Percentiles rank a stretch among this genome's conserved stretches.
Conservation (phyloP, 1,140 invertebrate genomes). For the Oscheius sp. region DNA sequence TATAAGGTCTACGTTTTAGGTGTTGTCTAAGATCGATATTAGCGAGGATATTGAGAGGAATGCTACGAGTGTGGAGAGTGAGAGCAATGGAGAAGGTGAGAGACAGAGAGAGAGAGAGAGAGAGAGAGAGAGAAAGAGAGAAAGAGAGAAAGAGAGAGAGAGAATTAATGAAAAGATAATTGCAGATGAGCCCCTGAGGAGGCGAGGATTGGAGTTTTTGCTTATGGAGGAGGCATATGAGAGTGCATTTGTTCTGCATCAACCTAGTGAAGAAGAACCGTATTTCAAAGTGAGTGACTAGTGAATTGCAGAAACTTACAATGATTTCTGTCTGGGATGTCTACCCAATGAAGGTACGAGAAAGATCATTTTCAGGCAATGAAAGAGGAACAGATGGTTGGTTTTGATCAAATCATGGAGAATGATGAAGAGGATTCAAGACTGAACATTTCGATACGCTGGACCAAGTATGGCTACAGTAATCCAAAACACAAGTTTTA, state of each 20-base stretch:
- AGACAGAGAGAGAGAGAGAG: background rate
- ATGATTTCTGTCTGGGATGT: slow-evolving; percentile 8
- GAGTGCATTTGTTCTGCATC: slow-evolving; percentile 23
- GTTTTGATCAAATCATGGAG: background rate
- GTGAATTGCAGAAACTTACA: background rate
- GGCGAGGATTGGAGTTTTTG: slow-evolving; percentile 26
- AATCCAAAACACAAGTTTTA: background rate
- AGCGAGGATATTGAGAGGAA: slow-evolving; percentile 20
- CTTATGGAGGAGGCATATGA: slow-evolving; percentile 30
- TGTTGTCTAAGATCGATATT: slow-evolving; percentile 17
- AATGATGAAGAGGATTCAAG: slow-evolving; percentile 9
- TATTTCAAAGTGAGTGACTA: slow-evolving; percentile 28
- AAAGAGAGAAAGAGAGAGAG: background rate
- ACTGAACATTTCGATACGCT: background rate
- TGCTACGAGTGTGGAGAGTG: background rate
- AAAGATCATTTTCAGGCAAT: background rate
- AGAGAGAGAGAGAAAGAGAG: background rate
- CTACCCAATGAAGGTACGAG: too few relatives aligned
- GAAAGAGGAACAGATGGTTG: background rate
- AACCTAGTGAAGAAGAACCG: slow-evolving; percentile 28
- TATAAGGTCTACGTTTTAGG: background rate
- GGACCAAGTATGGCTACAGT: slow-evolving; percentile 16
- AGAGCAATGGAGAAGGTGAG: too few relatives aligned
- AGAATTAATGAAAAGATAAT: too few relatives aligned
- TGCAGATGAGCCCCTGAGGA: slow-evolving; percentile 20